A percentile compares a stretch with the other conserved stretches of the same genome.
These are phyloP conservation scores for Syrrhaptes paradoxus DNA, from an alignment of 2,113 vertebrate genomes.

Conservation along the genomic window DNA sequence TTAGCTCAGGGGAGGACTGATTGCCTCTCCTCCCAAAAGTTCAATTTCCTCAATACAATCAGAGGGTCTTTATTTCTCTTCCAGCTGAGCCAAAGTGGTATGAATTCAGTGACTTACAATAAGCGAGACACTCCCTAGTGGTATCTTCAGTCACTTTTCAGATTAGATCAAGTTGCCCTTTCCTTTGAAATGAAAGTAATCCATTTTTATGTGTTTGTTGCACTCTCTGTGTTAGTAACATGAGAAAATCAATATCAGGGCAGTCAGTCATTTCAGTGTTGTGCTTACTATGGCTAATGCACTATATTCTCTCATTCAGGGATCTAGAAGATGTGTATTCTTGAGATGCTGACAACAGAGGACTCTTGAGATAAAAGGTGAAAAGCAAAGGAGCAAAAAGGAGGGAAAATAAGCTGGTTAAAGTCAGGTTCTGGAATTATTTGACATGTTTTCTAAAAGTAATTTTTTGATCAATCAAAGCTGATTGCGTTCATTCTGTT, in stretches of 20 bases:
- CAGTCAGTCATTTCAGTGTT: neutral
- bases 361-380: neutral
- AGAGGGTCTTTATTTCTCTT: neutral
- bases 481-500: neutral
- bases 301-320: neutral
- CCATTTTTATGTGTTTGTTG: slow-evolving; percentile 2
- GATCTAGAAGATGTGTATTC: neutral
- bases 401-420: neutral
- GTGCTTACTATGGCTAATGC: neutral
- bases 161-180: neutral
- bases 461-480: neutral
- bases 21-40: slow-evolving; percentile 7
- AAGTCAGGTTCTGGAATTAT: neutral
- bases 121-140: neutral
- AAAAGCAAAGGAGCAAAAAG: neutral
- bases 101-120: neutral
- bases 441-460: neutral
- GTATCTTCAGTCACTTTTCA: slow-evolving; percentile 18
- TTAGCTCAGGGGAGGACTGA: neutral
- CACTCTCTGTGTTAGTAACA: neutral
- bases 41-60: slow-evolving; percentile 1
- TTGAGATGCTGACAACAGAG: neutral
- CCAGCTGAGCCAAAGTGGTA: neutral
- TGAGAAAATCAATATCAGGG: neutral
- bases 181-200: slow-evolving; percentile 39